Percentiles rank a stretch among this genome's conserved stretches.
These are phyloP conservation scores for Centrocercus urophasianus DNA, from an alignment of 2,113 vertebrate species.

Conservation along the genomic window DNA sequence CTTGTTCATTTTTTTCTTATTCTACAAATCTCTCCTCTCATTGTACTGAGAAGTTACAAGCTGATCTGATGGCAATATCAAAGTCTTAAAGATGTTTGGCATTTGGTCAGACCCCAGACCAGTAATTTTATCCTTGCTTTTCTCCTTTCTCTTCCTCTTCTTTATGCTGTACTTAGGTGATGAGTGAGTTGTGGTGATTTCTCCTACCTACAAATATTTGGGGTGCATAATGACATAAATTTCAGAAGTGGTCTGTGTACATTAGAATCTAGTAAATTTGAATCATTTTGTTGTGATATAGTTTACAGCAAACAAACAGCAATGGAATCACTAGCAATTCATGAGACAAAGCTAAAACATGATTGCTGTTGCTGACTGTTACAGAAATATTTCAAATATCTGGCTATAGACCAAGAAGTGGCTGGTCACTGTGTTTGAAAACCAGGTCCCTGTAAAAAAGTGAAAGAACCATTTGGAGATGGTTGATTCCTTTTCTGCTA, in stretches of 20 bases:
- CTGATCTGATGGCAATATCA: neutral
- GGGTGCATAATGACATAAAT: neutral
- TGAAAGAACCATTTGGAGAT: neutral
- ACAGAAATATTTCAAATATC: neutral
- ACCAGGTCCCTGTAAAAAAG: neutral
- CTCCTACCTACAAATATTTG: neutral
- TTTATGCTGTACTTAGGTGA: neutral
- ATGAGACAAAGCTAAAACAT: neutral
- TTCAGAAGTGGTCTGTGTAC: neutral
- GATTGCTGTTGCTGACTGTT: neutral
- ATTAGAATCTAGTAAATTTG: neutral
- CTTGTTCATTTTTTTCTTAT: neutral
- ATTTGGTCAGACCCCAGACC: rapidly evolving
- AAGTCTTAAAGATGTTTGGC: neutral
- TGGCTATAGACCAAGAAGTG: neutral
- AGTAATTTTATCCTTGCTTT: neutral
- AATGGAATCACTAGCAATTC: neutral
- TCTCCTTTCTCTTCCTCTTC: neutral
- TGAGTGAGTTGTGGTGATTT: neutral
- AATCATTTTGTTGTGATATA: neutral
- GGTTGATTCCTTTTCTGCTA: neutral
- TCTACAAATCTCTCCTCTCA: neutral
- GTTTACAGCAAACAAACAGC: neutral
- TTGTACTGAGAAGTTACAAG: neutral
- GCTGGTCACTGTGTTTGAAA: neutral